A percentile compares a stretch with the other conserved stretches of the same genome.
Conservation (phyloP, 2,797 vertebrate genomes). For the Miichthys miiuy region DNA sequence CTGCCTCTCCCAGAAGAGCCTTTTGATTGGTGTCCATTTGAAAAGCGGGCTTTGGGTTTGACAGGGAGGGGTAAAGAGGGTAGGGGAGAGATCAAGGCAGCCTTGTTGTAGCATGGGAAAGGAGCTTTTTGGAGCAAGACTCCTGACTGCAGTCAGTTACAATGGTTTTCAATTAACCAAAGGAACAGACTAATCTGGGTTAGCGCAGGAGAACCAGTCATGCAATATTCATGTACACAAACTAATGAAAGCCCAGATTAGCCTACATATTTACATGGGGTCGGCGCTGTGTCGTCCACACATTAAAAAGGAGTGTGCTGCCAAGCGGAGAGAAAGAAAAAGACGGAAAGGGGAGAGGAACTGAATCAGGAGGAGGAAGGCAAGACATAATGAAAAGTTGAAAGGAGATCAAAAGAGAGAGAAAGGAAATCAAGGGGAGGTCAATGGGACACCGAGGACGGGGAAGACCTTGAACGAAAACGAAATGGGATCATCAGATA, state of each 20-base stretch:
- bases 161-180: conserved; percentile 82
- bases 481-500: conserved; percentile 80
- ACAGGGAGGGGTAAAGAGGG: conserved; percentile 33
- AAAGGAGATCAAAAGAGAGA: conserved; percentile 50
- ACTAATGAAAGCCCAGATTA: conserved; percentile 81
- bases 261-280: conserved; percentile 77
- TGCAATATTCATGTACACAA: conserved; percentile 84
- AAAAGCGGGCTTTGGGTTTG: conserved; percentile 71
- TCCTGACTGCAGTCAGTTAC: conserved; percentile 69
- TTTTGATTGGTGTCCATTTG: conserved; percentile 80
- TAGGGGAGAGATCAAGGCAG: conserved; percentile 55
- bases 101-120: conserved; percentile 47
- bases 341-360: conserved; percentile 20
- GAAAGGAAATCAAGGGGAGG: conserved; percentile 67
- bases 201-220: conserved; percentile 68
- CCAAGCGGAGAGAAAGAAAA: conserved; percentile 22
- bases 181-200: conserved; percentile 75
- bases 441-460: conserved; percentile 54
- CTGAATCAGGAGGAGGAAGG: conserved; percentile 32
- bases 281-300: conserved; percentile 56
- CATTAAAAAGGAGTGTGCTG: conserved; percentile 50
- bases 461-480: conserved; percentile 71
- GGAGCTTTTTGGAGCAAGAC: conserved; percentile 59
- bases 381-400: conserved; percentile 55
- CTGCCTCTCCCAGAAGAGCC: conserved; percentile 69